Evolutionary conservation across 2,888 invertebrate species (phyloP).

Genomic region (Drosophila cognata): DNA sequence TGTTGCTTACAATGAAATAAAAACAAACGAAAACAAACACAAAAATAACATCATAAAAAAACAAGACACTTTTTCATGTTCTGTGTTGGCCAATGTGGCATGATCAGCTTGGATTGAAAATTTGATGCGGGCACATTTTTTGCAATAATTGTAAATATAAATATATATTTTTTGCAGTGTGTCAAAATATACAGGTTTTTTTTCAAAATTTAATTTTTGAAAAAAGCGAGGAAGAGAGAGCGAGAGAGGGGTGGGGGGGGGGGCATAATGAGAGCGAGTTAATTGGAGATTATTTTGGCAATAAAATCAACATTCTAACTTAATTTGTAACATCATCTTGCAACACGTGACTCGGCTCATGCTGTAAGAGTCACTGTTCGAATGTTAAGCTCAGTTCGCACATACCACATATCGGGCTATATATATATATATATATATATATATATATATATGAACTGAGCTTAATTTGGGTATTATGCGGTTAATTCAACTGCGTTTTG

Average conservation of each 20-base stretch:
- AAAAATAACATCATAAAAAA: background rate
- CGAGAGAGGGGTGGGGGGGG: too few species aligned
- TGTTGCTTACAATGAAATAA: constrained; percentile 11
- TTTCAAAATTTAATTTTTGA: background rate
- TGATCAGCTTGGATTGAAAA: constrained; percentile 1
- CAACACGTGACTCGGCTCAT: constrained; percentile 2
- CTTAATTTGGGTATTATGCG: constrained; percentile 1
- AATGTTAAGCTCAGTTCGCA: constrained; percentile 12
- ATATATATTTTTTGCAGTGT: background rate
- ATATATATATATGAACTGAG: constrained; percentile 2
- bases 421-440: background rate
- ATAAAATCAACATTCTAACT: background rate
- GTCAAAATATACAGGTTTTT: constrained; percentile 13
- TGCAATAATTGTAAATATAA: background rate
- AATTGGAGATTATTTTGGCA: background rate
- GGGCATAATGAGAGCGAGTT: background rate
- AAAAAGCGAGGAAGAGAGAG: background rate
- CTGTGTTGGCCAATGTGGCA: constrained; percentile 21
- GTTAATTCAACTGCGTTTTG: constrained; percentile 24
- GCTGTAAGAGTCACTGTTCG: background rate
- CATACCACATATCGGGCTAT: constrained; percentile 5
- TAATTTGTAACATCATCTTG: background rate
- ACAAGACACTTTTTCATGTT: background rate
- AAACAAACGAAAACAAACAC: background rate
- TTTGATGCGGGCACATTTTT: constrained; percentile 2